Evolutionary conservation across 2,888 invertebrate species (phyloP).

Genomic region (Penaeus monodon): DNA sequence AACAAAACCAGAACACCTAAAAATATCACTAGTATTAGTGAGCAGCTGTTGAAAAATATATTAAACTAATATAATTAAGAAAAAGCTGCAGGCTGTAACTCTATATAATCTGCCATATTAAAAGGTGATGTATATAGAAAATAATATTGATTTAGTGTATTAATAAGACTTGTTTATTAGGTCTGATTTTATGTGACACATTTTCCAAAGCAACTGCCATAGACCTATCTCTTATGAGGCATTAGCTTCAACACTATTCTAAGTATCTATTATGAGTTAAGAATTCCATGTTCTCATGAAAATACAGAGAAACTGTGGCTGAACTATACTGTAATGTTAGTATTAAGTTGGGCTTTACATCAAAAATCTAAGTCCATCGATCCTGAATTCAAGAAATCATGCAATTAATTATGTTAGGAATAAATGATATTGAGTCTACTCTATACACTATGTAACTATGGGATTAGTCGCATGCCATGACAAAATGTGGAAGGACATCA

Average conservation of each 20-base stretch:
- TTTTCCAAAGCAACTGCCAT: not conserved
- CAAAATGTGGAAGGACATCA: not conserved
- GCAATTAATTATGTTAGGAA: constrained; percentile 3
- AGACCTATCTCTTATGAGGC: not conserved
- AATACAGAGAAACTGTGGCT: not conserved
- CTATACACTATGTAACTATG: not conserved
- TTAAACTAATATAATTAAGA: no score
- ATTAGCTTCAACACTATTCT: constrained; percentile 1
- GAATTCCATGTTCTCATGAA: not conserved
- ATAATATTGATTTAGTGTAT: no score
- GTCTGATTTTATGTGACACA: not conserved
- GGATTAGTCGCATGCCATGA: constrained; percentile 6
- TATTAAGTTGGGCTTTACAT: not conserved
- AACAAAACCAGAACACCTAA: no score
- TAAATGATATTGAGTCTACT: constrained; percentile 9
- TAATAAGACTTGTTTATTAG: no score
- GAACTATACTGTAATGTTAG: not conserved
- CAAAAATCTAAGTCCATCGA: constrained; percentile 6
- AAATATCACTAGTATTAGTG: no score
- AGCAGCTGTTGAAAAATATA: no score
- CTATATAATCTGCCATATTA: no score
- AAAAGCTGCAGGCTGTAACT: no score
- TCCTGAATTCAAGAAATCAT: constrained; percentile 9
- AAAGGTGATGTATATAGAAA: no score
- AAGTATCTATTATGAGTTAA: not conserved